These are phyloP conservation scores for Dione vanillae DNA, from an alignment of 2,888 invertebrate genomes.

Conservation along the genomic window DNA sequence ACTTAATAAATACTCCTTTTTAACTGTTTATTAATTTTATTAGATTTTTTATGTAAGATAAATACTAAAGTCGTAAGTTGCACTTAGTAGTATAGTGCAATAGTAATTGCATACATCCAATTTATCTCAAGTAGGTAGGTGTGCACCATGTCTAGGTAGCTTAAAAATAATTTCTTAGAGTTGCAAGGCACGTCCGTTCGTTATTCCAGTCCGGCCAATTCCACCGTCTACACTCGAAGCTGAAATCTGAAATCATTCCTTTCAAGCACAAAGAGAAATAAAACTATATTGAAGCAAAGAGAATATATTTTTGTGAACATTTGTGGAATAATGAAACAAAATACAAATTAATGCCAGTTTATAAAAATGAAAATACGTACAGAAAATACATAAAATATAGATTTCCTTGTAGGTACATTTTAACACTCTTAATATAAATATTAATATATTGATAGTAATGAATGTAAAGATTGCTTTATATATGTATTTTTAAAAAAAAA, in stretches of 20 bases:
- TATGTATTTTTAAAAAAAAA: no score
- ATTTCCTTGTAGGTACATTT: no score
- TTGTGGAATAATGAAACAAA: not conserved
- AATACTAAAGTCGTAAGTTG: not conserved
- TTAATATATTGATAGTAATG: no score
- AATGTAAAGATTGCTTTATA: no score
- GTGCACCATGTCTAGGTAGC: conserved; percentile 48
- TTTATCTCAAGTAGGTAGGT: conserved; percentile 26
- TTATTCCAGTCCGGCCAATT: conserved; percentile 75
- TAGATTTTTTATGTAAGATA: no score
- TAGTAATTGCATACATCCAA: not conserved
- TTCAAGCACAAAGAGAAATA: conserved; percentile 53
- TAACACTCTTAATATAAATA: no score
- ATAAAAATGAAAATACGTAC: no score
- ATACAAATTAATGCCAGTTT: not conserved
- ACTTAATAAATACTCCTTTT: no score
- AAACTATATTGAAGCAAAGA: conserved; percentile 47
- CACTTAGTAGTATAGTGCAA: not conserved
- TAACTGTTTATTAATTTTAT: no score
- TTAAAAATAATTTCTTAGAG: conserved; percentile 72
- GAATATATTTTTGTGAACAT: conserved; percentile 24
- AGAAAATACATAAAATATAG: no score
- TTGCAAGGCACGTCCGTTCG: conserved; percentile 75
- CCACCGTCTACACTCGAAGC: conserved; percentile 61
- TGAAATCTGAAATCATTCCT: conserved; percentile 64